phyloP scores from a whole-genome alignment of 2,888 invertebrate genomes.

The Dendrolimus houi region DNA sequence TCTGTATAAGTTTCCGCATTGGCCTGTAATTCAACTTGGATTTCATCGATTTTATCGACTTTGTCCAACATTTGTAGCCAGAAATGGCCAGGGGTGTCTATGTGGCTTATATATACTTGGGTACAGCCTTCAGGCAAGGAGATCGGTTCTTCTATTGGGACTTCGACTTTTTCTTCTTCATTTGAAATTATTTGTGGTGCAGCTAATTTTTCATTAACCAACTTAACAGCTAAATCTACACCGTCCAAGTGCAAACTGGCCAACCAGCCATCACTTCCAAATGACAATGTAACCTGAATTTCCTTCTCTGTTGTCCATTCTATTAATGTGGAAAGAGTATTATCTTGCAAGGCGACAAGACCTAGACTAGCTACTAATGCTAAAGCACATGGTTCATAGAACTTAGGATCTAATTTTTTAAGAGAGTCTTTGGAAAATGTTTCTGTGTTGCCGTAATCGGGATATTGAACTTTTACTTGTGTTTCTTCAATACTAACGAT shows the following conservation, averaged over 20 bases:
- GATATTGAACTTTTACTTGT: constrained; percentile 71
- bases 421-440: constrained; percentile 56
- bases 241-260: constrained; percentile 69
- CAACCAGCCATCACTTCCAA: constrained; percentile 74
- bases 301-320: constrained; percentile 69
- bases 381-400: constrained; percentile 54
- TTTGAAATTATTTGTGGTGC: constrained; percentile 34
- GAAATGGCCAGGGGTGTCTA: constrained; percentile 85
- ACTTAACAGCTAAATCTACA: constrained; percentile 65
- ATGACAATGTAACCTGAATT: constrained; percentile 69
- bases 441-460: constrained; percentile 85
- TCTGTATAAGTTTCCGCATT: constrained; percentile 68
- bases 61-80: constrained; percentile 82
- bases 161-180: constrained; percentile 31
- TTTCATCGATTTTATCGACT: constrained; percentile 67
- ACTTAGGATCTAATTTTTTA: constrained; percentile 64
- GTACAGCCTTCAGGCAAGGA: constrained; percentile 50
- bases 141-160: constrained; percentile 34
- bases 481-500: constrained; percentile 60
- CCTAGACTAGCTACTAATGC: constrained; percentile 56
- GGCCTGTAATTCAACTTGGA: constrained; percentile 81
- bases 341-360: constrained; percentile 52
- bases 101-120: constrained; percentile 79
- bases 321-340: constrained; percentile 40
- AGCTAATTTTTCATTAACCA: constrained; percentile 57